Conservation (phyloP, 1,140 invertebrate species). For the Aphis craccivora region DNA sequence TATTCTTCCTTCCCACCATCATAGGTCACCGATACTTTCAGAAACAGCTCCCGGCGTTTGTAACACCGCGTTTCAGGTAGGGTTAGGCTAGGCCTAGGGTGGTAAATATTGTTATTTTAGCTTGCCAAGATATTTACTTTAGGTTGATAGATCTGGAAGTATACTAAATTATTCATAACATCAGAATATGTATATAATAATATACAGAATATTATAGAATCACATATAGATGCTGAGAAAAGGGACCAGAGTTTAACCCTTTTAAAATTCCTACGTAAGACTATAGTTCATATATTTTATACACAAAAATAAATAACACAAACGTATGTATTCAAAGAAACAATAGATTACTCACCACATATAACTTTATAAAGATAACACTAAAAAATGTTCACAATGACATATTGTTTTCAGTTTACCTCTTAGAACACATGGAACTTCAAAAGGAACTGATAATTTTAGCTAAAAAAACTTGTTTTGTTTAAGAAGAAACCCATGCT, state of each 20-base stretch:
- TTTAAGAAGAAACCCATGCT: neutral
- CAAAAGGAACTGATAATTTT: neutral
- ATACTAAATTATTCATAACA: conserved; percentile 1
- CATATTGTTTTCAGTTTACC: neutral
- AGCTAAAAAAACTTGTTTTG: neutral
- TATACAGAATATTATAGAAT: neutral
- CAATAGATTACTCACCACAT: neutral
- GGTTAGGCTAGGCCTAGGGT: neutral
- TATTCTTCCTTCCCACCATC: neutral
- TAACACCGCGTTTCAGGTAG: neutral
- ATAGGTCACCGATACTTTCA: neutral
- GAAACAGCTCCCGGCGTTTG: neutral
- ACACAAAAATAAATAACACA: neutral
- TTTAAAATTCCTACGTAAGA: neutral
- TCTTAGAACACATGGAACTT: neutral
- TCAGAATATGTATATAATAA: neutral
- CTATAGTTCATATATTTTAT: neutral
- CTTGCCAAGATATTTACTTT: neutral
- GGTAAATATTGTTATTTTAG: neutral
- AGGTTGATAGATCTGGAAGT: neutral
- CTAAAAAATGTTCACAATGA: neutral
- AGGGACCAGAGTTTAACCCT: neutral
- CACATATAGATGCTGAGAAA: neutral
- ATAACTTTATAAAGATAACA: neutral
- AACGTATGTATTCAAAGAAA: neutral